A percentile compares a stretch with the other conserved stretches of the same genome.
Conservation (phyloP, 2,797 vertebrate species). For the Hoplostethus atlanticus region DNA sequence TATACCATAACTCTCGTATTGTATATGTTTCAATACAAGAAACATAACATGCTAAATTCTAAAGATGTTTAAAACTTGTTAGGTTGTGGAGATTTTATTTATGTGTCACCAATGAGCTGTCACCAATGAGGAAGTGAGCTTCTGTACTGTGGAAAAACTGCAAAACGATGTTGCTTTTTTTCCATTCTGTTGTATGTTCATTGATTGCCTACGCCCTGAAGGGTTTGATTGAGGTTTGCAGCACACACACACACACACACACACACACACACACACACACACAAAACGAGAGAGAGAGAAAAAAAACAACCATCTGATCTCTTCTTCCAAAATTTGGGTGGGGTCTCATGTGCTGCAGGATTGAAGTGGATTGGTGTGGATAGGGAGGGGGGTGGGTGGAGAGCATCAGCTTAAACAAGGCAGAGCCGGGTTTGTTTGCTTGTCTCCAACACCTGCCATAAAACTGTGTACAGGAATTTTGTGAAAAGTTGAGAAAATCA, state of each 20-base stretch:
- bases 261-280: background rate
- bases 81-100: background rate
- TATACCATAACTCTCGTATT: background rate
- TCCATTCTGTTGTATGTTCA: slow-evolving; percentile 30
- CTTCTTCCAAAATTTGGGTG: slow-evolving; percentile 72
- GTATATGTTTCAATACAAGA: background rate
- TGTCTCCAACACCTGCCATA: slow-evolving; percentile 37
- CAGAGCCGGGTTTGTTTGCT: slow-evolving; percentile 62
- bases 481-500: slow-evolving; percentile 67
- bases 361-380: slow-evolving; percentile 47
- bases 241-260: slow-evolving; percentile 9
- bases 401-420: slow-evolving; percentile 59
- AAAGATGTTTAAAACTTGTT: slow-evolving; percentile 6
- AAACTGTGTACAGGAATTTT: slow-evolving; percentile 63
- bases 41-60: background rate
- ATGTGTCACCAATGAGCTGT: background rate
- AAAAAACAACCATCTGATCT: slow-evolving; percentile 67
- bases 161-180: slow-evolving; percentile 15
- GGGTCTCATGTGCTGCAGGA: slow-evolving; percentile 70
- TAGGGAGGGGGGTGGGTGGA: slow-evolving; percentile 61
- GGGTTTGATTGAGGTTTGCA: slow-evolving; percentile 9
- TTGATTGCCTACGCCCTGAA: slow-evolving; percentile 38
- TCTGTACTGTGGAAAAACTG: slow-evolving; percentile 4
- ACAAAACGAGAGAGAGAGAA: slow-evolving; percentile 28
- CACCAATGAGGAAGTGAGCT: background rate